Base-by-base conservation (phyloP, 2,113 vertebrate genomes). In the Microcebus griseorufus region DNA sequence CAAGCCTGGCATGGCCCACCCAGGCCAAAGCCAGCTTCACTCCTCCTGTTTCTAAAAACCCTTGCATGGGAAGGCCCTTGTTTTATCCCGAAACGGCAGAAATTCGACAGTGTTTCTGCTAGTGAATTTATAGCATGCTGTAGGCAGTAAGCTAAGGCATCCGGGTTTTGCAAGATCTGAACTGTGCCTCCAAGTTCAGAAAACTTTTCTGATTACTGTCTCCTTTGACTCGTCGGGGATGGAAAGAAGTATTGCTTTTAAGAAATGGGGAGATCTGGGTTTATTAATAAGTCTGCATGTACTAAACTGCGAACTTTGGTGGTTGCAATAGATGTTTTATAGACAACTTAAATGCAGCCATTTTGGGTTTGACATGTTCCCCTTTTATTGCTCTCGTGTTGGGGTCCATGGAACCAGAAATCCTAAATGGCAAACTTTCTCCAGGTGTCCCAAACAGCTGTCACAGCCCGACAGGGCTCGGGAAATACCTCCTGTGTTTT, bases 381-480 rank as follows among this genome's bases (percentile, higher is more conserved):
- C 96, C 97, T 98, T 98, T 98, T 98, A 98, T 97, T 96, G 82
- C 97, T 93, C 1, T 55, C 17, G 80, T 98, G 97, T 95, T 78
- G 98, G 95, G 98, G 97, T 98, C 96, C 96, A 88, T 90, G 70
- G 17, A 94, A 94, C 89, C 64, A 98, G 98, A 97, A 98, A 97
- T 98, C 97, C 83, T 23, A 94, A 96, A 89, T 93, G 97, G 84
- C 97, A 98, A 95, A 97, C 97, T 98, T 98, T 98, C 84, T 98
- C 97, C 98, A 96, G 97, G 98, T 98, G 98, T 98, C 95, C 51
- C 93, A 92, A 98, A 97, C 98, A 99, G 98, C 98, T 98, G 97
- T 98, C 97, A 85, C 5, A 23, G 5, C 93, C 22, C 72, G 98
- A 97, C 94, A 87, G 94, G 79, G 34, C 60, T 45, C 93, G 97